Evolutionary conservation across 2,888 invertebrate genomes (phyloP), one percentile per base, ranked within the genome.

Genomic region (Catocala sponsa): DNA sequence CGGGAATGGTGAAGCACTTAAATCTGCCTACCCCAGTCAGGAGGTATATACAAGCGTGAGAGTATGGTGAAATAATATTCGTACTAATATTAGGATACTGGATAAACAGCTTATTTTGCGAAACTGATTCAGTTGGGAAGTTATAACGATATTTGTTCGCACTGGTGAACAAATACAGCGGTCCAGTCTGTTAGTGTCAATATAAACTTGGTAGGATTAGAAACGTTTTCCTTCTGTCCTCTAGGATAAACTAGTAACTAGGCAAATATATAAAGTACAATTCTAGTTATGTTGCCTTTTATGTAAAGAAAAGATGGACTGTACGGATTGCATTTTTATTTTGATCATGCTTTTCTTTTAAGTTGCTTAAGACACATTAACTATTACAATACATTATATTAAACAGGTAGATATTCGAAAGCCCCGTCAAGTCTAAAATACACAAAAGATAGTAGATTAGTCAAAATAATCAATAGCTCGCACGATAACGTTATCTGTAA

Each of bases 381-480:
- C 25, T 4, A 25, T 25, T 25, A 25, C 25, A 25, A 25, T 25
- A 25, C 25, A 25, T 25, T 2, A 25, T 25, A 25, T 25, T 25
- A 4, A 25, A 25, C 25, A 25, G 25, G 50, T 55, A 33, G 9
- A 11, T 33, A 47, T 55, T 59, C 59, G 55, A 70, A 74, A 76
- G 74, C 70, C 68, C 65, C 58, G 61, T 66, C 46, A 72, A 57
- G 51, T 70, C 55, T 68, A 53, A 72, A 70, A 65, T 46, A 71
- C 54, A 65, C 69, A 71, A 77, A 72, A 76, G 78, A 83, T 80
- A 81, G 76, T 66, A 82, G 83, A 83, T 84, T 82, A 81, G 80
- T 79, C 74, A 81, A 86, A 84, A 84, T 88, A 91, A 91, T 92
- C 91, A 86, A 89, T 87, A 89, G 79, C 69, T 66, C 80, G 70